Conservation (phyloP, 2,888 invertebrate genomes). For the Dicroscelio sp. region DNA sequence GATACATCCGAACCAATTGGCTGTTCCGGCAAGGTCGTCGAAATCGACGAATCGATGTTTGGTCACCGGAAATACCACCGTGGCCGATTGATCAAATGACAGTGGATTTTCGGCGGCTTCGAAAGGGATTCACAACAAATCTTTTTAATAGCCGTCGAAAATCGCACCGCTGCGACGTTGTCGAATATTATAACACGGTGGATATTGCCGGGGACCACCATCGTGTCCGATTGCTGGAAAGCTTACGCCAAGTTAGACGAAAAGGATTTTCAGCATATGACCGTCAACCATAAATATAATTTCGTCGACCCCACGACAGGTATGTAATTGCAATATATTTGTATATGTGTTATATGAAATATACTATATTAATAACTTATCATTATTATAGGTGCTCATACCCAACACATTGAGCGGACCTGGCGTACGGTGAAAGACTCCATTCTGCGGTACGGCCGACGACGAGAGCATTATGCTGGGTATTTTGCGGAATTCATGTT, state of each 20-base stretch:
- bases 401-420: conserved; percentile 36
- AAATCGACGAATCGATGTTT: conserved; percentile 28
- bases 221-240: conserved; percentile 24
- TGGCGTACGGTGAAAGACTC: conserved; percentile 24
- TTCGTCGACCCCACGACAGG: conserved; percentile 31
- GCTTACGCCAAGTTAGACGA: not conserved
- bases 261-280: conserved; percentile 12
- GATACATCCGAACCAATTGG: not conserved
- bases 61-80: conserved; percentile 32
- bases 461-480: not conserved
- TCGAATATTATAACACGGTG: not conserved
- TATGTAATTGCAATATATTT: no score
- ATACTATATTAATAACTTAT: no score
- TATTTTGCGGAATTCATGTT: conserved; percentile 44
- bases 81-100: conserved; percentile 1
- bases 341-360: no score
- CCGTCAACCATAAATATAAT: conserved; percentile 32
- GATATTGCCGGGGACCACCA: not conserved
- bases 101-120: conserved; percentile 34
- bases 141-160: conserved; percentile 26
- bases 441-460: conserved; percentile 37
- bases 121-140: conserved; percentile 17
- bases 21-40: not conserved
- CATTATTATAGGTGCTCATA: no score
- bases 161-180: not conserved